Conservation (phyloP, 1,140 invertebrate genomes). For the Philopotamus ludificatus region DNA sequence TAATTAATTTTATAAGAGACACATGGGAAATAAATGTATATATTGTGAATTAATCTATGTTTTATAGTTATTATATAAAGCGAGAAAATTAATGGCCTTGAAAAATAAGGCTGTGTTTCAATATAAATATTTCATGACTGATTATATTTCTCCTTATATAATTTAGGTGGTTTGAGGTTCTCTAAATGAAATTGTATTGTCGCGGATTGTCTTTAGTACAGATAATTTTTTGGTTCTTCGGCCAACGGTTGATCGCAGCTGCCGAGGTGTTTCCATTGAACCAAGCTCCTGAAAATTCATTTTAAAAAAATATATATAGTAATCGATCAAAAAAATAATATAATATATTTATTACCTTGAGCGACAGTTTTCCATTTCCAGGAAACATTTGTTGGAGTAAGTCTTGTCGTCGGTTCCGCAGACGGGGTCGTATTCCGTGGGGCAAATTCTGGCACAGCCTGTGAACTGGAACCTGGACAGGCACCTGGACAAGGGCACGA, state of each 20-base stretch:
- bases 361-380: constrained; percentile 85
- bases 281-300: constrained; percentile 53
- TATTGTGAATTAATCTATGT: neutral
- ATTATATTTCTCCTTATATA: neutral
- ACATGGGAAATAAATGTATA: neutral
- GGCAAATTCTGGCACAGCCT: constrained; percentile 83
- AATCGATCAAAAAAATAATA: neutral
- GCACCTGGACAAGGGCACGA: constrained; percentile 82
- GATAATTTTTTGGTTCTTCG: constrained; percentile 55
- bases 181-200: neutral
- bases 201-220: constrained; percentile 44
- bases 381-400: constrained; percentile 90
- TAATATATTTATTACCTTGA: constrained; percentile 57
- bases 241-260: constrained; percentile 54
- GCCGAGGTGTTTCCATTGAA: constrained; percentile 51
- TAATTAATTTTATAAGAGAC: neutral
- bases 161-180: neutral
- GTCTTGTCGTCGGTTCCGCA: constrained; percentile 87
- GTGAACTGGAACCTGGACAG: constrained; percentile 78
- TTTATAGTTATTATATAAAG: neutral
- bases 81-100: neutral
- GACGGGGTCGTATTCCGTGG: constrained; percentile 81
- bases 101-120: constrained; percentile 13
- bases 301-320: neutral
- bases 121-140: neutral